A percentile compares a stretch with the other conserved stretches of the same genome.
These are phyloP conservation scores for Dromas ardeola DNA, from an alignment of 2,113 vertebrate species.

Conservation along the genomic window DNA sequence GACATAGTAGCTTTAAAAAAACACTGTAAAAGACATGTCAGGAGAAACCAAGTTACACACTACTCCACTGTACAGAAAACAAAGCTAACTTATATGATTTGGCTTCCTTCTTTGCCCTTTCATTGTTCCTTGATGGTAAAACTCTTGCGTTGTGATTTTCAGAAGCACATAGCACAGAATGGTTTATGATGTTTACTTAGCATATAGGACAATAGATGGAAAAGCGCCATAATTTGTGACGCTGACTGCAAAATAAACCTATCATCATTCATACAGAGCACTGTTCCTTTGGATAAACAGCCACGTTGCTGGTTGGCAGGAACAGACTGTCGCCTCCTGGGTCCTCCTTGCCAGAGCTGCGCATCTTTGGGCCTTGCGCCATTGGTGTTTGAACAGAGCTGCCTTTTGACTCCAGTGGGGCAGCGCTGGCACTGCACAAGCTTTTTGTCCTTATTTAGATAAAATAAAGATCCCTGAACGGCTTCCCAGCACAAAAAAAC, in stretches of 20 bases:
- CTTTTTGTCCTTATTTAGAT: conserved; percentile 51
- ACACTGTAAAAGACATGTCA: not conserved
- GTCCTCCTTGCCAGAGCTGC: not conserved
- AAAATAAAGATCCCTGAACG: conserved; percentile 33
- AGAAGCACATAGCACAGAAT: conserved; percentile 38
- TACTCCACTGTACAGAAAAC: not conserved
- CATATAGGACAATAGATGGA: conserved; percentile 65
- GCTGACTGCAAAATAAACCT: conserved; percentile 52
- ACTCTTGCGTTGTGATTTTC: not conserved
- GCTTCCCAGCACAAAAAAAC: not conserved
- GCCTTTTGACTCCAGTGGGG: conserved; percentile 20
- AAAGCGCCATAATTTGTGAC: conserved; percentile 46
- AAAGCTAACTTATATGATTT: conserved; percentile 10
- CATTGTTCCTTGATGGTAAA: conserved; percentile 41
- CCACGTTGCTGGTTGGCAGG: not conserved
- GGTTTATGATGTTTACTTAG: conserved; percentile 55
- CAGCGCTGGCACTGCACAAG: conserved; percentile 8
- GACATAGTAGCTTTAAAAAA: conserved; percentile 8
- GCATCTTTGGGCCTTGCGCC: not conserved
- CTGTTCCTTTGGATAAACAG: conserved; percentile 37
- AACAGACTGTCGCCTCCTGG: not conserved
- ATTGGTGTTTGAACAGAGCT: not conserved
- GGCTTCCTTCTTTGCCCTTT: conserved; percentile 34
- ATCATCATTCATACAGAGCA: not conserved
- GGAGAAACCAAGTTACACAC: not conserved